phyloP scores from a whole-genome alignment of 2,113 vertebrate species.

The Actinemys pallida region DNA sequence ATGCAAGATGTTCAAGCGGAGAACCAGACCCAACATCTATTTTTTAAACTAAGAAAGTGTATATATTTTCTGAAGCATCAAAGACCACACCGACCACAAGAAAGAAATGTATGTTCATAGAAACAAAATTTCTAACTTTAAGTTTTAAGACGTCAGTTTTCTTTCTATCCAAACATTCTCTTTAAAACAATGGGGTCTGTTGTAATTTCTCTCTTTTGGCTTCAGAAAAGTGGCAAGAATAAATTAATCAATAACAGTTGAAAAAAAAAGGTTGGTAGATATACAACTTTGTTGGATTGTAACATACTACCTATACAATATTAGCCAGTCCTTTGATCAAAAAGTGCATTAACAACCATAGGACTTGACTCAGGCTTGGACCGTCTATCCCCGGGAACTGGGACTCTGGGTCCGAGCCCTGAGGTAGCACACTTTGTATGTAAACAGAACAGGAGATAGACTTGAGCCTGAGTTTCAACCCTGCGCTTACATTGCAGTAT shows the following conservation, averaged over 20 bases:
- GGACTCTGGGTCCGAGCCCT: background rate
- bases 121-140: background rate
- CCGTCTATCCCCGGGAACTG: too few species aligned
- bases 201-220: background rate
- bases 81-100: background rate
- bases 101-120: background rate
- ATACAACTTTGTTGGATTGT: background rate
- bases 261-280: background rate
- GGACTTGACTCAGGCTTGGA: background rate
- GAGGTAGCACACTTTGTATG: background rate
- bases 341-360: background rate
- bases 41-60: background rate
- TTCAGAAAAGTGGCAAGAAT: background rate
- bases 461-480: rapidly evolving
- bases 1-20: background rate
- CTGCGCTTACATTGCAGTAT: background rate
- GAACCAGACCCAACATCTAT: background rate
- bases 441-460: background rate
- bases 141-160: background rate
- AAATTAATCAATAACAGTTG: too few species aligned
- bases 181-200: background rate
- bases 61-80: background rate
- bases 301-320: background rate
- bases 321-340: background rate
- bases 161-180: background rate